A percentile compares a stretch with the other conserved stretches of the same genome.
phyloP scores from a whole-genome alignment of 2,888 invertebrate genomes.

The Dastarcus helophoroides region DNA sequence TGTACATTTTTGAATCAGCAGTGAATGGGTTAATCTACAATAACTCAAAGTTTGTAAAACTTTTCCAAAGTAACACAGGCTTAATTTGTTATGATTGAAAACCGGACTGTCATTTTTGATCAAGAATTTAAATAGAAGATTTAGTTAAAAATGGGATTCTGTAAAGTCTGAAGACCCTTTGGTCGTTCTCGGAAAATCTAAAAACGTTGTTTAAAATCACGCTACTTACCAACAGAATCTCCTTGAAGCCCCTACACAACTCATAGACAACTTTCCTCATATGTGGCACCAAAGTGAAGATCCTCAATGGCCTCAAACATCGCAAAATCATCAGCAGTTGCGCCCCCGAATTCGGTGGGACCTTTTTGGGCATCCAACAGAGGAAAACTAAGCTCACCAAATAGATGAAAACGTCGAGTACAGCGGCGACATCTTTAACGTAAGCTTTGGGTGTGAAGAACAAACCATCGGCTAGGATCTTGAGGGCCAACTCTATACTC shows the following conservation, averaged over 20 bases:
- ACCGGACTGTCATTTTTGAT: no score
- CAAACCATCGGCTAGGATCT: constrained; percentile 93
- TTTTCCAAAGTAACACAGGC: no score
- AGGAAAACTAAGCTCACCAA: constrained; percentile 91
- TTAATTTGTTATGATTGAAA: no score
- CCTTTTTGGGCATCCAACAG: constrained; percentile 89
- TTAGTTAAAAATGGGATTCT: no score
- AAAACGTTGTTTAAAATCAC: no score
- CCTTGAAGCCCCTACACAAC: constrained; percentile 95
- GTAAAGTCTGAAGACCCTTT: no score
- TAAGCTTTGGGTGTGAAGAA: constrained; percentile 99
- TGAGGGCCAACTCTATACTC: constrained; percentile 91
- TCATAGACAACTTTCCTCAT: constrained; percentile 99
- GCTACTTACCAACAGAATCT: constrained; percentile 75
- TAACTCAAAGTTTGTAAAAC: no score
- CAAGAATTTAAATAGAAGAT: no score
- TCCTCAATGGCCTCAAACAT: constrained; percentile 89
- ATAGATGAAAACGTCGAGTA: constrained; percentile 95
- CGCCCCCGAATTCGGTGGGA: constrained; percentile 87
- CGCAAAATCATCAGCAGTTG: constrained; percentile 94
- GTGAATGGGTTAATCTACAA: no score
- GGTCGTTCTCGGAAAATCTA: no score
- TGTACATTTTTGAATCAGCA: no score
- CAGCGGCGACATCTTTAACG: constrained; percentile 93
- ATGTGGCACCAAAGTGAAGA: constrained; percentile 96